Base-by-base conservation (phyloP, 2,888 invertebrate genomes). In the Thera obeliscata region DNA sequence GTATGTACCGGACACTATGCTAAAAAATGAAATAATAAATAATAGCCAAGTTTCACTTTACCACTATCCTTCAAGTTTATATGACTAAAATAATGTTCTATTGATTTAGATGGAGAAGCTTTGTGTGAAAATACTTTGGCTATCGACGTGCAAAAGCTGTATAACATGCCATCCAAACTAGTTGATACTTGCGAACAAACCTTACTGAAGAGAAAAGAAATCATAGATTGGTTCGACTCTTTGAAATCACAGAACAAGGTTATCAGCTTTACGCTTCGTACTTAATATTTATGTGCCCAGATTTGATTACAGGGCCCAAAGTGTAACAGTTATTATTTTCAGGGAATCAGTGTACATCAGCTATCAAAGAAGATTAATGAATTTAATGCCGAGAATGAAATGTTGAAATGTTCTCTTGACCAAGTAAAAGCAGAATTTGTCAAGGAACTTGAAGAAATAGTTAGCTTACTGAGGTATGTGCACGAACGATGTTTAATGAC, bases 351-450 rank as follows among this genome's bases (percentile, higher is more conserved):
- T 57, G 78, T 78, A 58, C 80, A 77, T 62, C 82, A 70, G 66
- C 79, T 91, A 9, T 74, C 84, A 0, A 87, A 84, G 73, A 91
- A 89, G 80, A 81, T 92, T 2, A 85, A 87, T 56, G 89, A 90
- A 71, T 91, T 88, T 56, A 84, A 82, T 56, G 82, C 83, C 0
- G 90, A 91, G 80, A 91, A 90, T 72, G 87, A 91, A 72, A 87
- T 86, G 83, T 75, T 93, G 3, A 78, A 78, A 67, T 74, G 76
- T 64, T 79, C 83, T 33, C 77, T 93, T 38, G 83, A 87, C 49
- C 82, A 79, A 68, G 80, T 82, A 5, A 91, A 89, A 82, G 77
- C 71, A 33, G 87, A 89, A 46, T 88, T 88, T 67, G 50, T 79
- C 2, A 83, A 76, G 12, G 85, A 88, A 67, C 72, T 88, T 1